phyloP scores from a whole-genome alignment of 2,113 vertebrate species.

The western clawed frog (Xenopus tropicalis) region DNA sequence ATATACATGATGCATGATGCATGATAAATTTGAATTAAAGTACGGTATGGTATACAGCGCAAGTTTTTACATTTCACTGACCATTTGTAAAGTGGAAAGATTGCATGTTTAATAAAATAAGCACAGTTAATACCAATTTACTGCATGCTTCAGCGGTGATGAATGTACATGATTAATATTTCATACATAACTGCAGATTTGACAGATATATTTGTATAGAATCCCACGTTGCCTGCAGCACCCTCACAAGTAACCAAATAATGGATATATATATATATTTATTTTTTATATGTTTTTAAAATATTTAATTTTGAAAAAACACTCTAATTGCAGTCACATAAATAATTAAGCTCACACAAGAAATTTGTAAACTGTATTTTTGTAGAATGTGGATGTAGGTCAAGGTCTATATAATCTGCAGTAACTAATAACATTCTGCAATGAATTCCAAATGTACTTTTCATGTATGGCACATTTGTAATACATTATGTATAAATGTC shows the following conservation, averaged over 20 bases:
- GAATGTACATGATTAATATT: constrained; percentile 6
- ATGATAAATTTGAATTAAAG: no score
- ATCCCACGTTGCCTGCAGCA: not conserved
- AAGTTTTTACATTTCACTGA: no score
- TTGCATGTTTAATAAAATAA: not conserved
- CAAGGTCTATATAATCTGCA: not conserved
- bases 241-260: not conserved
- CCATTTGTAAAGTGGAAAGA: no score
- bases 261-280: not conserved
- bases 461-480: constrained; percentile 2
- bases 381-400: not conserved
- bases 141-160: not conserved
- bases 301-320: not conserved
- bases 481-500: not conserved
- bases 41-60: no score
- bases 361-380: not conserved
- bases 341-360: not conserved
- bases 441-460: not conserved
- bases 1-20: no score
- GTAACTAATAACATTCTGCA: not conserved
- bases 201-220: not conserved
- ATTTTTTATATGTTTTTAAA: not conserved
- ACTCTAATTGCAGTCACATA: not conserved
- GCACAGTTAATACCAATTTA: not conserved
- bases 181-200: not conserved